Evolutionary conservation across 1,140 invertebrate species (phyloP), one percentile per base, ranked within the genome.

Genomic region (Callitettix versicolor): DNA sequence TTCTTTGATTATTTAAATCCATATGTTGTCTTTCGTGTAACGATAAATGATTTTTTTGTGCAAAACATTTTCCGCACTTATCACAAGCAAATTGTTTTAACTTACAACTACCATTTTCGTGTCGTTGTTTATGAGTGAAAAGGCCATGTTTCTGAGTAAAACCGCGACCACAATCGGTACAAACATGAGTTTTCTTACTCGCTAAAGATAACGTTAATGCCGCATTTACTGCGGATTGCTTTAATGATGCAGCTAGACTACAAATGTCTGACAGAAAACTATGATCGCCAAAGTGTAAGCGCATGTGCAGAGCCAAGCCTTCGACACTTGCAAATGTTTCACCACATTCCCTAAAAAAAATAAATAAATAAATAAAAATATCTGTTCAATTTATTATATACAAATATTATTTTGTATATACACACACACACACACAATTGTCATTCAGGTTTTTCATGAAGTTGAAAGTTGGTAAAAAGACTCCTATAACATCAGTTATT

Each of bases 51-150:
- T 87, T 87, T 69, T 88, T 88, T 67, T 88, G 86, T 73, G 86
- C 87, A 77, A 91, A 91, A 15, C 85, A 85, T 68, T 90, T 91
- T 41, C 85, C 86, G 65, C 89, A 91, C 60, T 86, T 84, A 56
- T 82, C 79, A 64, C 88, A 90, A 9, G 85, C 82, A 66, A 83
- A 90, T 57, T 83, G 88, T 68, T 85, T 77, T 56, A 86, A 73
- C 41, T 86, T 85, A 65, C 86, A 88, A 53, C 81, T 82, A n/a
- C 84, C 85, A 56, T 86, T 84, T 7, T 84, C 82, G 64, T 88
- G 83, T 50, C 85, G 22, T 12, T 75, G 73, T 63, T 84, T 82
- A 67, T 89, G 86, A 58, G 87, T 84, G 51, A 84, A 77, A 14
- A 89, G 65, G 1, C 86, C 86, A 56, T 88, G 86, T 63, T 86